Percentiles rank a stretch among this genome's conserved stretches.
Conservation (phyloP, 2,113 vertebrate genomes). For the Apodemus speciosus region DNA sequence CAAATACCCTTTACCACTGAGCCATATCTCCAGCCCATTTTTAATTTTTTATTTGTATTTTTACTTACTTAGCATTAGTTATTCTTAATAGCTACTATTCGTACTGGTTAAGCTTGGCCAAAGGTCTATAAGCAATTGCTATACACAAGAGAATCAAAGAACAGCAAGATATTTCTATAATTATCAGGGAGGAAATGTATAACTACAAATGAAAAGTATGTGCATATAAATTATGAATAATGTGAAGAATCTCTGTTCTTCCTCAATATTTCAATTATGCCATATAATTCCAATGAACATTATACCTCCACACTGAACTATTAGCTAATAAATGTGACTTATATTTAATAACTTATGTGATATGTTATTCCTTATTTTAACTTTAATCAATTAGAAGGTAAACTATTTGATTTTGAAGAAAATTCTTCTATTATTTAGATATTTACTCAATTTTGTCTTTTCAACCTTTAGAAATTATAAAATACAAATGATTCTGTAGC, state of each 20-base stretch:
- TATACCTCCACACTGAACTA: not conserved
- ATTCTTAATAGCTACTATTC: not conserved
- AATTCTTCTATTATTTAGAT: not conserved
- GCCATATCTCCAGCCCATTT: not conserved
- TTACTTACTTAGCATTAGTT: not conserved
- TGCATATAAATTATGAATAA: not conserved
- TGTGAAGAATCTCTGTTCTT: not conserved
- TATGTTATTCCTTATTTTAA: constrained; percentile 17
- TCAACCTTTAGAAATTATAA: not conserved
- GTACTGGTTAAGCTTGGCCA: not conserved
- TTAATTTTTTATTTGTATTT: not conserved
- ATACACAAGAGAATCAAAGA: not conserved
- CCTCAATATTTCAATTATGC: not conserved
- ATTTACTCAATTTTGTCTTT: not conserved
- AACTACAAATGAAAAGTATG: not conserved
- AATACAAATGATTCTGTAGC: not conserved
- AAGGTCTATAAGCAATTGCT: not conserved
- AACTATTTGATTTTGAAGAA: constrained; percentile 30
- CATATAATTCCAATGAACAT: not conserved
- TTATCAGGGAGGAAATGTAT: not conserved
- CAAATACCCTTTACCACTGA: too few species aligned
- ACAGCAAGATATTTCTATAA: not conserved
- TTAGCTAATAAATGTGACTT: not conserved
- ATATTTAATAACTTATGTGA: not conserved
- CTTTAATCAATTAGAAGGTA: constrained; percentile 5